A percentile compares a stretch with the other conserved stretches of the same genome.
phyloP scores from a whole-genome alignment of 2,113 vertebrate genomes.

The Pampusana beccarii region DNA sequence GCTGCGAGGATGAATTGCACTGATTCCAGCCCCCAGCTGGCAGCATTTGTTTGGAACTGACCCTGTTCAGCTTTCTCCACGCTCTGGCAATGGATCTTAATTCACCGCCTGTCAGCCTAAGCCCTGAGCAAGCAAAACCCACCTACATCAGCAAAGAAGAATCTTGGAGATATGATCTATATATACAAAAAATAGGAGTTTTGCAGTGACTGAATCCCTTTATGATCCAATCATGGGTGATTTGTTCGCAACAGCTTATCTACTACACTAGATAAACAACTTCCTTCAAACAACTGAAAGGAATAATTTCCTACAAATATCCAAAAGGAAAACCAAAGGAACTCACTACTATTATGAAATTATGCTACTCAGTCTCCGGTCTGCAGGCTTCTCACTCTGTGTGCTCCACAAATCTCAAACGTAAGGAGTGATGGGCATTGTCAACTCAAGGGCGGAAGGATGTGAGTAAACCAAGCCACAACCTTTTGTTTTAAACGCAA shows the following conservation, averaged over 20 bases:
- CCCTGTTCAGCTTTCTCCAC: not conserved
- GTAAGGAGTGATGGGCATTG: not conserved
- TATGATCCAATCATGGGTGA: not conserved
- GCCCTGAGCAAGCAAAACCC: not conserved
- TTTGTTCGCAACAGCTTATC: not conserved
- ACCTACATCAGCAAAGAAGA: not conserved
- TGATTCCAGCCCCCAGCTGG: not conserved
- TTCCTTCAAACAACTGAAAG: not conserved
- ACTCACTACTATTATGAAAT: not conserved
- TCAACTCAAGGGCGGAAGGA: not conserved
- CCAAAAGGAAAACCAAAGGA: not conserved
- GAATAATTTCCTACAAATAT: not conserved
- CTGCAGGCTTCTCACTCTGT: not conserved
- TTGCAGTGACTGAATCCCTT: not conserved
- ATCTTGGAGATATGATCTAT: not conserved
- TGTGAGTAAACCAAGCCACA: not conserved
- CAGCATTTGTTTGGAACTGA: not conserved
- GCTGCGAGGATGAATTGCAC: not conserved
- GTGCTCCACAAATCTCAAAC: not conserved
- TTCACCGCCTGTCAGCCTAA: not conserved
- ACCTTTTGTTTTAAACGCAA: not conserved
- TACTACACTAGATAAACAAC: not conserved
- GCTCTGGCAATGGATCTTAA: not conserved
- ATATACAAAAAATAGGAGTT: rapidly evolving
- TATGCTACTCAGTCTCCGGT: not conserved